Evolutionary conservation across 2,797 vertebrate genomes (phyloP), one percentile per base, ranked within the genome.

Genomic region (Leucoraja ocellata): DNA sequence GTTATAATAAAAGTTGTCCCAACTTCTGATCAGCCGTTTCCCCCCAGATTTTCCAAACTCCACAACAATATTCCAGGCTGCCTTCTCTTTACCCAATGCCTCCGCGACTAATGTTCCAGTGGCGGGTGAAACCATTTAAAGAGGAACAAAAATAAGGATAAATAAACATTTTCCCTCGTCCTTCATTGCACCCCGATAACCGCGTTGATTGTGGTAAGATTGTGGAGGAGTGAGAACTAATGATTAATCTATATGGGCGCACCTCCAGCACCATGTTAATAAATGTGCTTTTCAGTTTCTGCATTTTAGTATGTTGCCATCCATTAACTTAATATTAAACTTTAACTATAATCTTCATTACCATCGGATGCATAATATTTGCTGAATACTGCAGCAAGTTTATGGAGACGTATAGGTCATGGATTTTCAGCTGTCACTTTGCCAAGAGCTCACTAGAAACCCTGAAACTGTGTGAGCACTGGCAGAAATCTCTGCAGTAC

Each of bases 301-400:
- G 77, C 39, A 46, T 93, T 76, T 93, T 23, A n/a, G 18, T 79
- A 86, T 18, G 32, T 36, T 46, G 46, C 39, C 58, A 73, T 28
- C 25, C 13, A n/a, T 76, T 73, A 93, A 79, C 78, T 76, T 76
- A 79, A 76, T 68, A 46, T 93, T 73, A 93, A 74, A 39, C 23
- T 36, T 74, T 25, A 74, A 58, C 16, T 21, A 23, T 28, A 61
- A n/a, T 11, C 21, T n/a, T 32, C 76, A 61, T 28, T 63, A 58
- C 54, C 83, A 63, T 54, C 61, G n/a, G 7, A 14, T 63, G 58
- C 83, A 86, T 86, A 86, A 13, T 25, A n/a, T 86, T 86, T 28
- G 5, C 61, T 86, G 16, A 86, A 63, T 13, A n/a, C 11, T 28
- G 83, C 58, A n/a, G 58, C 13, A 61, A 86, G n/a, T 61, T 63